Evolutionary conservation across 2,797 vertebrate genomes (phyloP).

Genomic region (Coregonus suidteri): DNA sequence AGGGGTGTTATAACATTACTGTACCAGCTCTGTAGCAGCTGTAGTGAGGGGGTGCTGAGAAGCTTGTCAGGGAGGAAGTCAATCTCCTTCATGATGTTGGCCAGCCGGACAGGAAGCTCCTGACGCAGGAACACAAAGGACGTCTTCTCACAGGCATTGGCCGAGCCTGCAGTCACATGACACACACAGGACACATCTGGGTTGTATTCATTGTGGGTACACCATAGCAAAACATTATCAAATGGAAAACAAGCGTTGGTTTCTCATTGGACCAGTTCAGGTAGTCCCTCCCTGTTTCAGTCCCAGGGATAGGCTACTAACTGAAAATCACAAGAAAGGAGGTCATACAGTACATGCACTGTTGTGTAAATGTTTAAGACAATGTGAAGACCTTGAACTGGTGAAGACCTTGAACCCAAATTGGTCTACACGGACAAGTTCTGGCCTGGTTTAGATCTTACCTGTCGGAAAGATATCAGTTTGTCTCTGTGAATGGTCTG

Average conservation of each 20-base stretch:
- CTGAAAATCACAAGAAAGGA: background rate
- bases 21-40: constrained; percentile 89
- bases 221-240: background rate
- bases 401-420: no score
- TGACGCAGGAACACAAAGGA: constrained; percentile 94
- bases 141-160: constrained; percentile 96
- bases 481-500: no score
- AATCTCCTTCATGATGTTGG: constrained; percentile 97
- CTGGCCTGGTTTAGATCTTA: no score
- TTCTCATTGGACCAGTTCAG: background rate
- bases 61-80: constrained; percentile 92
- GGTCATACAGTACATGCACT: background rate
- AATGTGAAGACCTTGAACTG: background rate
- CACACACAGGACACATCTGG: constrained; percentile 2
- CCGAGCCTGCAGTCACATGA: constrained; percentile 80
- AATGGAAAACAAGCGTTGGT: background rate
- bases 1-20: no score
- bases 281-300: background rate
- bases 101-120: constrained; percentile 93
- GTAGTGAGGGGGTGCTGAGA: constrained; percentile 87
- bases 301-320: background rate
- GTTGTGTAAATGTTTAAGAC: background rate
- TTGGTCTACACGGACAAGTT: no score
- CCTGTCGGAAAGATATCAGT: no score
- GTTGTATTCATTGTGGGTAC: no score